These are phyloP conservation scores for Eudasyphora cyanicolor DNA, from an alignment of 2,888 invertebrate genomes.

Conservation along the genomic window DNA sequence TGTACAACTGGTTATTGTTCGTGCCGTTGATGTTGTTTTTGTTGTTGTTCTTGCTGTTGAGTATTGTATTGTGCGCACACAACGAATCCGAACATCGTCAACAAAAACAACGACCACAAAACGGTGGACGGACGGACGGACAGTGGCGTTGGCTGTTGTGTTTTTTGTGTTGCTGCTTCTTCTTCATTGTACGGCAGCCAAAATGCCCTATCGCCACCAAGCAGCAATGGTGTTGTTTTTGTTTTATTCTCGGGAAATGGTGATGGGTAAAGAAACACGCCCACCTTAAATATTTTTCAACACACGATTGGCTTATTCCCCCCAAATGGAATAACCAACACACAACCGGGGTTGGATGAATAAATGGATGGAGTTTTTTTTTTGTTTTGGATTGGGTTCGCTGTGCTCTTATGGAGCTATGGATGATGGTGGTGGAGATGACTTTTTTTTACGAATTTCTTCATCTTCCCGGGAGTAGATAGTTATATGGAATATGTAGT, in stretches of 20 bases:
- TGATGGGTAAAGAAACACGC: constrained; percentile 59
- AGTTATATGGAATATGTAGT: too few relatives aligned
- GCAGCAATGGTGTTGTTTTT: constrained; percentile 9
- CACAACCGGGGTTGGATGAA: background rate
- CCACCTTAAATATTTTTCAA: constrained; percentile 54
- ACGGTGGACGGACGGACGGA: constrained; percentile 17
- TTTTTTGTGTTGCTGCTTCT: background rate
- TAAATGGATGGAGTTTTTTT: constrained; percentile 10
- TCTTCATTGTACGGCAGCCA: constrained; percentile 40
- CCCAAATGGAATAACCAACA: background rate
- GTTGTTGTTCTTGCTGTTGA: constrained; percentile 46
- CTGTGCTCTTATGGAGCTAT: background rate
- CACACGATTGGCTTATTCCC: constrained; percentile 53
- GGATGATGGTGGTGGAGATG: background rate
- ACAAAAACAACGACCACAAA: constrained; percentile 29
- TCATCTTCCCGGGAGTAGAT: constrained; percentile 18
- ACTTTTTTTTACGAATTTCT: constrained; percentile 42
- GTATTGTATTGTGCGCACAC: constrained; percentile 2
- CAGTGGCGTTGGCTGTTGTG: background rate
- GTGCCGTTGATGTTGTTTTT: constrained; percentile 59
- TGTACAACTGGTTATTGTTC: constrained; percentile 68
- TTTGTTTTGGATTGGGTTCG: too few relatives aligned
- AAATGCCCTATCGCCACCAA: constrained; percentile 32
- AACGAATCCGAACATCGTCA: constrained; percentile 12
- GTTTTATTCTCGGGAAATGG: constrained; percentile 39